Conservation (phyloP, 1,140 invertebrate genomes). For the Octopus sinensis region DNA sequence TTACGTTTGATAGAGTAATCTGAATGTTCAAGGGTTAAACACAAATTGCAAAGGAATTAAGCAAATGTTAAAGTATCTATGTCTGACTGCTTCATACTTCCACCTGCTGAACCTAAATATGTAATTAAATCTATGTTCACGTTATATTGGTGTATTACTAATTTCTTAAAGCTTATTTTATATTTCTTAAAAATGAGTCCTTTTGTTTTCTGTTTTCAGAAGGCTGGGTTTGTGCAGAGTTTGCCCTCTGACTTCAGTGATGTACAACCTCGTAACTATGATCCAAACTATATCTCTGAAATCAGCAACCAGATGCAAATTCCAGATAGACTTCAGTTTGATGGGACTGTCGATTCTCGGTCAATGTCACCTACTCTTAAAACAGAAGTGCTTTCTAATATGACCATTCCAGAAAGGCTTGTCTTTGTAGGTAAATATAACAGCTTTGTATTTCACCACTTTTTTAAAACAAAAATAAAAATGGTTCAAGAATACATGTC, state of each 20-base stretch:
- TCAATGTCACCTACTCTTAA: not conserved
- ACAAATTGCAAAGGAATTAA: no score
- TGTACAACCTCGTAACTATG: slow-evolving; percentile 39
- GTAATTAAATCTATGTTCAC: no score
- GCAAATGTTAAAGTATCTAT: no score
- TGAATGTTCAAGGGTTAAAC: no score
- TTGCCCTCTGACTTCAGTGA: slow-evolving; percentile 48
- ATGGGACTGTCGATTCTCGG: not conserved
- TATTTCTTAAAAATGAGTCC: not conserved
- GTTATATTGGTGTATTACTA: no score
- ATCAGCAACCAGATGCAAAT: slow-evolving; percentile 49
- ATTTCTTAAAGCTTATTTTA: no score
- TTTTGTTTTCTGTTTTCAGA: slow-evolving; percentile 16
- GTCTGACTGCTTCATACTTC: no score
- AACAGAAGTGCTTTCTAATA: slow-evolving; percentile 17
- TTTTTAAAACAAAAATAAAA: no score
- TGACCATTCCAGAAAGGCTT: slow-evolving; percentile 40
- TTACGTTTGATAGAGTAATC: no score
- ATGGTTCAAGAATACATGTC: no score
- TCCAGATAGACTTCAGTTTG: slow-evolving; percentile 27
- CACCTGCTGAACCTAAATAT: no score
- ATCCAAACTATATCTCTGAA: slow-evolving; percentile 41
- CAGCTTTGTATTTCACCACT: no score
- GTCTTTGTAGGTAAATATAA: slow-evolving; percentile 32
- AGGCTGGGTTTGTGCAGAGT: slow-evolving; percentile 31